Conservation (phyloP, 2,888 invertebrate species). For the Drosophila parthenogenetica region DNA sequence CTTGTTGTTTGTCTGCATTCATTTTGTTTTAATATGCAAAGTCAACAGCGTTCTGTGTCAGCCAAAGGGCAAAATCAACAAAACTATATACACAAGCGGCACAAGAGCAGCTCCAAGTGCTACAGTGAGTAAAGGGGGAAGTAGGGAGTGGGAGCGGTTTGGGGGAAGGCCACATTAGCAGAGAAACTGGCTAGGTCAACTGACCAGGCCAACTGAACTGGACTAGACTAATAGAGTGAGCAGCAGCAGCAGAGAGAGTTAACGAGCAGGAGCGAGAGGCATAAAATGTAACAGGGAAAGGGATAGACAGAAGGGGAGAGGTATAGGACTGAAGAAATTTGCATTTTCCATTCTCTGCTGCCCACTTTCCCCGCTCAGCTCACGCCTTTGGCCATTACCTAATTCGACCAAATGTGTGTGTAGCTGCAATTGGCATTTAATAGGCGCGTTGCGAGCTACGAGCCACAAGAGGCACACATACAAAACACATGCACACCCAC, state of each 20-base stretch:
- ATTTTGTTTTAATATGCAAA: constrained; percentile 78
- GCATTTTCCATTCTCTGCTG: constrained; percentile 30
- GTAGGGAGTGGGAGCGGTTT: background rate
- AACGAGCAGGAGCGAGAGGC: background rate
- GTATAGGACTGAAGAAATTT: constrained; percentile 37
- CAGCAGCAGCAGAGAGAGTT: background rate
- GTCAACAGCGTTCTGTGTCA: constrained; percentile 76
- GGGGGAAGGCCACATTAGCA: constrained; percentile 67
- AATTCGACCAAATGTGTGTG: constrained; percentile 30
- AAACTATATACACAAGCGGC: constrained; percentile 50
- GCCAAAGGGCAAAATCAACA: constrained; percentile 78
- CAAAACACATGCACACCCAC: background rate
- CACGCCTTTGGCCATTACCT: constrained; percentile 34
- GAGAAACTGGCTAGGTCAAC: constrained; percentile 56
- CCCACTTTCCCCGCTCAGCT: background rate
- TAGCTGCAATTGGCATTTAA: constrained; percentile 67
- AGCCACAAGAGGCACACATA: constrained; percentile 25
- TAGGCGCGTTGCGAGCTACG: constrained; percentile 47
- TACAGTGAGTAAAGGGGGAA: too few species aligned
- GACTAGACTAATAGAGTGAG: constrained; percentile 61
- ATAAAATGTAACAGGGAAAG: background rate
- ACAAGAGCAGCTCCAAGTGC: constrained; percentile 1
- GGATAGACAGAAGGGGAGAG: background rate
- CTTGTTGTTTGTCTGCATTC: constrained; percentile 66
- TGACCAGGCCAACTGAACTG: constrained; percentile 60